Evolutionary conservation across 1,140 invertebrate genomes (phyloP).

Genomic region (Rhynchophorus ferrugineus): DNA sequence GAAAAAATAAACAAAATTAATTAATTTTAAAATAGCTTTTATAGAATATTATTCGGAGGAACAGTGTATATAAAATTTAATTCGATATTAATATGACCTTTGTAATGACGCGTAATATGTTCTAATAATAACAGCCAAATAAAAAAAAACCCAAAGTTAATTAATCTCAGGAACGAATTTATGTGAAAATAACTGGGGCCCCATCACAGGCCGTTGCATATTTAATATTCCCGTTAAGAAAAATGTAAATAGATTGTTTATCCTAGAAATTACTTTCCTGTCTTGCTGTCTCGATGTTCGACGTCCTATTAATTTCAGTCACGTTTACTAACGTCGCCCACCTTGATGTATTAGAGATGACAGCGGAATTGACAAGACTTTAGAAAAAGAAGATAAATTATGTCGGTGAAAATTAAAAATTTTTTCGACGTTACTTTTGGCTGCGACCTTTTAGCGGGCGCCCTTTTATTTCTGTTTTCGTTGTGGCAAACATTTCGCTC

Average conservation of each 20-base stretch:
- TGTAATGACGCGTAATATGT: no score
- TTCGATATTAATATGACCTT: no score
- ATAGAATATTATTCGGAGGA: no score
- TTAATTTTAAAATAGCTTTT: no score
- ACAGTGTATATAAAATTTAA: no score
- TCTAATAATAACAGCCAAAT: no score
- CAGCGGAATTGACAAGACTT: constrained; percentile 36
- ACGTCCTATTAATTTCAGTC: constrained; percentile 38
- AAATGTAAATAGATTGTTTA: constrained; percentile 31
- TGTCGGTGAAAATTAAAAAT: constrained; percentile 34
- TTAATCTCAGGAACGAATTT: no score
- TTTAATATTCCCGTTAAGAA: constrained; percentile 23
- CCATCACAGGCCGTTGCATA: background rate
- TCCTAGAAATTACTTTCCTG: constrained; percentile 28
- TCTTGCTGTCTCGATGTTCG: constrained; percentile 22
- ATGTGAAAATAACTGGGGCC: no score
- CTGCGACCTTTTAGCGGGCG: constrained; percentile 1
- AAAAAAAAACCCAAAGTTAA: no score
- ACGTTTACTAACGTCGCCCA: constrained; percentile 30
- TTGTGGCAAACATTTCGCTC: no score
- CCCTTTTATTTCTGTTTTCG: constrained; percentile 15
- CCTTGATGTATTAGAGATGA: constrained; percentile 39
- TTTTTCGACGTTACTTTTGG: constrained; percentile 14
- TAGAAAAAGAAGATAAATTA: constrained; percentile 35
- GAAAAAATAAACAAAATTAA: no score